These are phyloP conservation scores for Paradisaea rubra DNA, from an alignment of 2,113 vertebrate species.

Conservation along the genomic window DNA sequence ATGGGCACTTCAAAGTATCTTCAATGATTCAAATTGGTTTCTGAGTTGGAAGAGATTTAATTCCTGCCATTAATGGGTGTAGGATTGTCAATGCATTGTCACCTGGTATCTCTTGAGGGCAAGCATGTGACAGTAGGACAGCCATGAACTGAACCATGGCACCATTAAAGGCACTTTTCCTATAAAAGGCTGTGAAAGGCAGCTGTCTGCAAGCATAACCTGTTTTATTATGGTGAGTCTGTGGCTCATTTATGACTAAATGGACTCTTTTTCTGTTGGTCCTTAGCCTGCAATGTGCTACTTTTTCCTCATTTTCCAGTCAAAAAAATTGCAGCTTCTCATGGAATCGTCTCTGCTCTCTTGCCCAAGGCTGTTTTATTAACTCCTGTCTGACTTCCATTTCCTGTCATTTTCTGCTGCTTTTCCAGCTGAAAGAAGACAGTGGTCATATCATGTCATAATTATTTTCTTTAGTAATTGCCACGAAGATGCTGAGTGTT, in stretches of 20 bases:
- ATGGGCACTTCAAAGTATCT: not conserved
- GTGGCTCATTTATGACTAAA: not conserved
- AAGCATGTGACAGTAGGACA: not conserved
- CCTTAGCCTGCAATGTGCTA: not conserved
- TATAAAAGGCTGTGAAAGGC: not conserved
- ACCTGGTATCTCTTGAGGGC: not conserved
- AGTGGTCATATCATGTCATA: constrained; percentile 8
- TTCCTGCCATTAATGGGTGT: not conserved
- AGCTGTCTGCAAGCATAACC: not conserved
- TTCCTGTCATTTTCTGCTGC: constrained; percentile 34
- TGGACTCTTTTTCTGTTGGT: not conserved
- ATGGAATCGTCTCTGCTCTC: not conserved
- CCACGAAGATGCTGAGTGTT: constrained; percentile 26
- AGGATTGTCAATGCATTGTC: not conserved
- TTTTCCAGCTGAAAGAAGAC: constrained; percentile 46
- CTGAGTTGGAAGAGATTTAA: not conserved
- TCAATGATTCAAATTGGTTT: not conserved
- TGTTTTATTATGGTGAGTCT: not conserved
- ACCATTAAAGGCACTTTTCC: not conserved
- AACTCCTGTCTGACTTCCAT: not conserved
- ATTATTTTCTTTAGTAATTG: constrained; percentile 57
- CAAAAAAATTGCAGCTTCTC: not conserved
- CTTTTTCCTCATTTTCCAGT: not conserved
- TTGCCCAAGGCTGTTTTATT: not conserved
- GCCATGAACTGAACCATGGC: not conserved